phyloP scores from a whole-genome alignment of 2,888 invertebrate species.

The Stenolophus ochropezus region DNA sequence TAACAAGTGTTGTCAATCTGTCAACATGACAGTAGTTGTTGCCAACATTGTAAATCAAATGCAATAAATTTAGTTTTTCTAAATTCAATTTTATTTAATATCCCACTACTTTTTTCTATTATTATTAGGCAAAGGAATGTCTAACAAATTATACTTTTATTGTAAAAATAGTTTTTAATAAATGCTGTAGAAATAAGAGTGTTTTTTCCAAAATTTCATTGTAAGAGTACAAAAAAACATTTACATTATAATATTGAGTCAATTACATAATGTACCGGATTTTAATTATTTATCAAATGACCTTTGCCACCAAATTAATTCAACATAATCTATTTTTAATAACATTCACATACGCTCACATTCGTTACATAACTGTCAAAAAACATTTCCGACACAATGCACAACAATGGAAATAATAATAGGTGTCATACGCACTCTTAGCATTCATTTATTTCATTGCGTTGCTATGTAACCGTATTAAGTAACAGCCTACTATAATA shows the following conservation, averaged over 20 bases:
- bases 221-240: background rate
- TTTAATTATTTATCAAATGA: background rate
- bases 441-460: background rate
- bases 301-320: background rate
- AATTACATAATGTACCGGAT: background rate
- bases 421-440: background rate
- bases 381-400: background rate
- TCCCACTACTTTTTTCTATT: too few species aligned
- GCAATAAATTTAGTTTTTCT: too few species aligned
- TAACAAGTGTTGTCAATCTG: too few species aligned
- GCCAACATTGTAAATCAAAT: too few species aligned
- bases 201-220: too few species aligned
- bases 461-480: background rate
- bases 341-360: background rate
- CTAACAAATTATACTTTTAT: too few species aligned
- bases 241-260: background rate
- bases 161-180: too few species aligned
- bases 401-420: background rate
- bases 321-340: background rate
- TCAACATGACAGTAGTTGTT: too few species aligned
- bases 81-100: too few species aligned
- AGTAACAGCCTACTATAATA: background rate
- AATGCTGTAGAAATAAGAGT: too few species aligned
- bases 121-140: too few species aligned
- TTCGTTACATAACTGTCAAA: background rate